Conservation (phyloP, 2,888 invertebrate genomes). For the Caenorhabditis plicata region DNA sequence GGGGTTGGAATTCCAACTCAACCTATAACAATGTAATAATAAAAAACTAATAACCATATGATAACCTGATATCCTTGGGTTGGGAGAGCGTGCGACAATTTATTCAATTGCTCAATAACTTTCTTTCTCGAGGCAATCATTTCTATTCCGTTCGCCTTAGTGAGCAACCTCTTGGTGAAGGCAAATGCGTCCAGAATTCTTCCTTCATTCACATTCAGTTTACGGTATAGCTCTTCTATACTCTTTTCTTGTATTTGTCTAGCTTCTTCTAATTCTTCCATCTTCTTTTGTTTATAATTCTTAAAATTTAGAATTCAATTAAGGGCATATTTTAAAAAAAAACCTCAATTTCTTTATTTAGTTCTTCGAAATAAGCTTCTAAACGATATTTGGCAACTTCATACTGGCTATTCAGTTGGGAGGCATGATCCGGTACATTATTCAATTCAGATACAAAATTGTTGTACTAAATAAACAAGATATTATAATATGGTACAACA, state of each 20-base stretch:
- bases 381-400: slow-evolving; percentile 43
- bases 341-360: slow-evolving; percentile 18
- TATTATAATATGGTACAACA: too few species aligned
- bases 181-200: slow-evolving; percentile 54
- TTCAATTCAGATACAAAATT: slow-evolving; percentile 40
- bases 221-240: slow-evolving; percentile 51
- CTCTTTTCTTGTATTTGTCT: slow-evolving; percentile 48
- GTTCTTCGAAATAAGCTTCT: slow-evolving; percentile 31
- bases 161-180: slow-evolving; percentile 52
- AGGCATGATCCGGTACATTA: slow-evolving; percentile 44
- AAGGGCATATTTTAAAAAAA: background rate
- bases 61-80: slow-evolving; percentile 46
- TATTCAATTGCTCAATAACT: slow-evolving; percentile 54
- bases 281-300: slow-evolving; percentile 14
- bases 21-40: too few species aligned
- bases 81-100: slow-evolving; percentile 54
- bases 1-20: slow-evolving; percentile 49
- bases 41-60: too few species aligned
- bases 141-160: slow-evolving; percentile 50
- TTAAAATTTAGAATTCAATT: slow-evolving; percentile 3
- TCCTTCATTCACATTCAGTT: slow-evolving; percentile 48
- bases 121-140: slow-evolving; percentile 52
- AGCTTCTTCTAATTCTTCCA: slow-evolving; percentile 47
- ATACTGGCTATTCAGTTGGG: slow-evolving; percentile 41
- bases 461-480: too few species aligned